These are phyloP conservation scores for Orthosia gracilis DNA, from an alignment of 2,888 invertebrate genomes.

Conservation along the genomic window DNA sequence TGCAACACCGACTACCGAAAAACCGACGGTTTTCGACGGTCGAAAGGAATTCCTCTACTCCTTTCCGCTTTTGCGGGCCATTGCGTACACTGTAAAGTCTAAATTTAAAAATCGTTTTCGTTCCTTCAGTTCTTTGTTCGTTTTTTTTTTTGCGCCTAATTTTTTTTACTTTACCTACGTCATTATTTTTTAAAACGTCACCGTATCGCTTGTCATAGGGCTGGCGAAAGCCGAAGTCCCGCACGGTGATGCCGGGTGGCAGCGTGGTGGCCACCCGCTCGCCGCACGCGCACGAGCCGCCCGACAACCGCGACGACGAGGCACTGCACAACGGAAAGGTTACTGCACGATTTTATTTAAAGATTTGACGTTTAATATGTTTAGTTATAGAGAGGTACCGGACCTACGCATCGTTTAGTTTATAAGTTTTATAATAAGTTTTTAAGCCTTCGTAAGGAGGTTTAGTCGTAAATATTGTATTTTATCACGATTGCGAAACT, in stretches of 20 bases:
- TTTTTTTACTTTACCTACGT: not conserved
- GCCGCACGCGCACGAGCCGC: conserved; percentile 78
- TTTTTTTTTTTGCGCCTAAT: not conserved
- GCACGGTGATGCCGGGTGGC: conserved; percentile 93
- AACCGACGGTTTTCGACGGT: too few relatives aligned
- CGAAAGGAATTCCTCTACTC: too few relatives aligned
- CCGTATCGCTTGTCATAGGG: conserved; percentile 86
- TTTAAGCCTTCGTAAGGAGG: too few relatives aligned
- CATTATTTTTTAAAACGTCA: not conserved
- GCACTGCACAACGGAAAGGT: conserved; percentile 83
- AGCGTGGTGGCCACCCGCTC: conserved; percentile 81
- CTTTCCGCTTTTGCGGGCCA: too few relatives aligned
- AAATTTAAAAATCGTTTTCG: not conserved
- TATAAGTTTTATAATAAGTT: not conserved
- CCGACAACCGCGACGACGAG: conserved; percentile 77
- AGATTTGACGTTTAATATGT: not conserved
- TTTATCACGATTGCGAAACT: not conserved
- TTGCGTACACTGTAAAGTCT: too few relatives aligned
- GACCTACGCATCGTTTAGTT: not conserved
- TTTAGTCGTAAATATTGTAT: not conserved
- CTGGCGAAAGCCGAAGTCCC: conserved; percentile 95
- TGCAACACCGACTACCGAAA: too few relatives aligned
- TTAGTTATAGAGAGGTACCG: not conserved
- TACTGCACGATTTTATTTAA: conserved; percentile 24
- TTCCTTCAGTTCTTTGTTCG: not conserved